Evolutionary conservation across 2,797 vertebrate genomes (phyloP), one percentile per base, ranked within the genome.

Genomic region (Chiroxiphia lanceolata): DNA sequence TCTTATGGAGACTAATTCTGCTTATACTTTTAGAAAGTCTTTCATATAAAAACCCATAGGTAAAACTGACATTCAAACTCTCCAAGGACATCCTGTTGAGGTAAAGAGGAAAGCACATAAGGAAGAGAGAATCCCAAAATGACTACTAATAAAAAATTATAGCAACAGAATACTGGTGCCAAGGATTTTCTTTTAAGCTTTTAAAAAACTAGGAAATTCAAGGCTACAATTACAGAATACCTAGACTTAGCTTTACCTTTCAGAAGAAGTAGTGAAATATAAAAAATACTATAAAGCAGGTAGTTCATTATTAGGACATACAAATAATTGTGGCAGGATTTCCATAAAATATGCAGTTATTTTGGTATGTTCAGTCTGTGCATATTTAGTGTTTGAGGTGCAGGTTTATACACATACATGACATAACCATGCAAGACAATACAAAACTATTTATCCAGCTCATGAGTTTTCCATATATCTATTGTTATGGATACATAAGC

Each of bases 21-120:
- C 61, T 89, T 77, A 47, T 47, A 34, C 20, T 84, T 89, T 83
- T 31, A 84, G 27, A 90, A 91, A 82, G 53, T 10, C 45, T 88
- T 76, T 80, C 4, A 11, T 70, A 57, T 74, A 76, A 74, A 93
- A 91, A 82, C n/a, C 59, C 13, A 1, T 45, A 84, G 85, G 80
- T 91, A 87, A 96, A 94, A 79, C 16, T 84, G 83, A 90, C 72
- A 78, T 80, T 80, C 48, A 75, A 44, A 56, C 34, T 70, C 87
- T 84, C 75, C 12, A 11, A 94, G 88, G 90, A 87, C 64, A 93
- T 80, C 34, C 70, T 74, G 44, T 53, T 74, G 74, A 92, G 27
- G 67, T 74, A 89, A 88, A 97, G 68, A 91, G 63, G 74, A 92
- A 94, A 82, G 54, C 27, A 87, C 11, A 38, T 29, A 89, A 79